Evolutionary conservation across 2,797 vertebrate species (phyloP), one percentile per base, ranked within the genome.

Genomic region (Myripristis jacobus): DNA sequence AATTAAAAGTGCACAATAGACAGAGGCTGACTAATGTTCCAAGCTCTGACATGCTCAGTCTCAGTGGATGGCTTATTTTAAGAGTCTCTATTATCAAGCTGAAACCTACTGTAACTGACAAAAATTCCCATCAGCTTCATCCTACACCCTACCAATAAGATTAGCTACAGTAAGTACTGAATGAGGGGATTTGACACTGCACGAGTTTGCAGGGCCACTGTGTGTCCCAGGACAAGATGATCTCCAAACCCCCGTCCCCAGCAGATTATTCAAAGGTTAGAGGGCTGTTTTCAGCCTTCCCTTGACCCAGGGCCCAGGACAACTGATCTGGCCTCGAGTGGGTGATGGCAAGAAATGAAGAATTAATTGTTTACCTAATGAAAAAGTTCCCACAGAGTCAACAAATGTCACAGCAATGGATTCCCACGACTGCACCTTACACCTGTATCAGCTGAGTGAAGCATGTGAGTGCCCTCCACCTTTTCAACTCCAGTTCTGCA

Each of bases 1-100:
- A 87, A 82, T 88, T 75, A 80, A 81, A 78, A 6, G 18, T 29
- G 48, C 66, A 85, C 74, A 86, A 85, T 27, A 65, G 68, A 70
- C 38, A 70, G 58, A 58, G n/a, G 48, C 58, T 24, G 57, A 22
- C 53, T 66, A 56, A 75, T 54, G 66, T 34, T 70, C n/a, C 57
- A 44, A 75, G 67, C 60, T 59, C 24, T 10, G 70, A 70, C 73
- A 53, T 27, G 13, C 51, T 80, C 38, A 1, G 46, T 77, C 70
- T 56, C 50, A 44, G 16, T 3, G 27, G 72, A 73, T 55, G 22
- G 58, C 55, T 64, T 63, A 75, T 78, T 80, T 78, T 56, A 69
- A 69, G 16, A 6, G 50, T 44, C 21, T 6, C 22, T 18, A 56
- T 75, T 61, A 58, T 43, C 27, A 38, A 43, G 62, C 21, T 58